Base-by-base conservation (phyloP, 2,113 vertebrate genomes). In the Micronycteris hirsuta region DNA sequence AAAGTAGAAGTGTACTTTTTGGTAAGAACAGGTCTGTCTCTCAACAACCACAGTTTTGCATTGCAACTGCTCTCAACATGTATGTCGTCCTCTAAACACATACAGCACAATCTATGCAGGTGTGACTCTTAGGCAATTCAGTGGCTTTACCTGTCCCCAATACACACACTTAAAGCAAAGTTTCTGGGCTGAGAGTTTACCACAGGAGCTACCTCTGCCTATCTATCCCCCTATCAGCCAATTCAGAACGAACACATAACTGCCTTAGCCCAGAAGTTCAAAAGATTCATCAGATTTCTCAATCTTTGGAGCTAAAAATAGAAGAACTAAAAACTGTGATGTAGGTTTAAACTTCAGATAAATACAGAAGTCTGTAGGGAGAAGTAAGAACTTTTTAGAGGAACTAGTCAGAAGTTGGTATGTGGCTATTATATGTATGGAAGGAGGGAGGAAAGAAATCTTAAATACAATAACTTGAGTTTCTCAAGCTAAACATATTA, bases 251-350 rank as follows among this genome's bases (percentile, higher is more conserved):
- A 80, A 49, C 43, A 52, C 17, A 33, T 26, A 65, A 45, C 33
- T 47, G 38, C 11, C 56, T n/a, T 7, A 10, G n/a, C 38, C 45
- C 36, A 90, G 65, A 71, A 92, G 15, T 67, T 67, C 31, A 52
- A 86, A 93, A 80, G 68, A 71, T 41, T 83, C 85, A 83, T 83
- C 61, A 38, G 15, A 47, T 58, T 61, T 96, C 86, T 91, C 88
- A 20, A 91, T 52, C 65, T 85, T 33, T 38, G 33, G 31, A 86
- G 12, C 5, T 61, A 65, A 91, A 61, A 82, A 86, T 11, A 85
- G 52, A 91, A 96, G 24, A 70, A 89, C n/a, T 41, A 70, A 84
- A 74, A 80, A 58, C 9, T 49, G 5, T 78, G 77, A 45, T 1
- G 17, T 3, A 91, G 28, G 13, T 31, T 81, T 86, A 80, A 68